Evolutionary conservation across 2,113 vertebrate species (phyloP), one percentile per base, ranked within the genome.

Genomic region (Jacana jacana): DNA sequence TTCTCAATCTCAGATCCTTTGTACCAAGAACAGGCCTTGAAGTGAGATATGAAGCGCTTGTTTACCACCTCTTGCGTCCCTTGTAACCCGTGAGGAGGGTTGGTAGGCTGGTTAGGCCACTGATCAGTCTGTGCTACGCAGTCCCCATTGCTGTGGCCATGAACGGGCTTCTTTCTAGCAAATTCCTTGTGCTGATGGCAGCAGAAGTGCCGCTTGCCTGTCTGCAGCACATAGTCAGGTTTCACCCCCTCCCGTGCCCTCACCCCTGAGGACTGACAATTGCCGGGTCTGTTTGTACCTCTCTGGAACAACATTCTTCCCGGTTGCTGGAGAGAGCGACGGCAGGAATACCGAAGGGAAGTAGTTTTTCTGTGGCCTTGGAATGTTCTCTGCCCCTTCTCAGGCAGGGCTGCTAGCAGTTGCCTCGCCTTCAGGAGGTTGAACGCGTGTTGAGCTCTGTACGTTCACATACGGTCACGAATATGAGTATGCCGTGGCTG

Each of bases 401-500:
- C 13, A 33, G 23, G 13, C 28, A 39, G 35, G 42, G 55, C 57
- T 94, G 66, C 57, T 49, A 39, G 16, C 19, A 85, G 8, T 24
- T 49, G 15, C 24, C 24, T 11, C 16, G 33, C 68, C 17, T 30
- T 31, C 28, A 49, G 63, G 2, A 31, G n/a, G 10, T 39, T 57
- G 54, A 14, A 2, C 4, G 10, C 33, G 37, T 46, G 76, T 76
- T 64, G 57, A 82, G n/a, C 46, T 84, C 46, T 58, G 17, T 49
- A 10, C 14, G 4, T 42, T 89, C 13, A 6, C 2, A n/a, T 17
- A 2, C 4, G 9, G 27, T 37, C 4, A 12, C 3, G 3, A 46
- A 13, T 58, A 18, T 27, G 51, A 51, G 40, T 58, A 2, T 61
- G 8, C 20, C 19, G 4, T 6, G n/a, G 37, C 58, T 37, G 27